Evolutionary conservation across 2,797 vertebrate species (phyloP), one percentile per base, ranked within the genome.

Genomic region (Brachyrhaphis roseni): DNA sequence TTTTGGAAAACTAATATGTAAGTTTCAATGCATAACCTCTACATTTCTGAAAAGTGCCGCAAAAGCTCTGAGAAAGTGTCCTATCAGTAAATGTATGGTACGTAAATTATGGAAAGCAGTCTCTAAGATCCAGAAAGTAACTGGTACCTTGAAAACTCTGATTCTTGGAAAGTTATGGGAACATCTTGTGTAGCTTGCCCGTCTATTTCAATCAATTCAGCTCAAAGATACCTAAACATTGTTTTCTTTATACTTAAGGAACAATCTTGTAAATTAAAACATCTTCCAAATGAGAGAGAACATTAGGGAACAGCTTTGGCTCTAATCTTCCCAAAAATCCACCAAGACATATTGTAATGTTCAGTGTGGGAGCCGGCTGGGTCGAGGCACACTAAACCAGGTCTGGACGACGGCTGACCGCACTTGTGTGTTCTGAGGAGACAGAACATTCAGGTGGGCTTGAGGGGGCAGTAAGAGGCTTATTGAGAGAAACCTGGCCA

Each of bases 401-500:
- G 87, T 91, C 92, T 92, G 86, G 79, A 88, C 62, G 1, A 51
- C 78, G 85, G 87, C 87, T 86, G 77, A 46, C 77, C 43, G 16
- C 81, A 85, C 84, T 66, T 84, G 82, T 91, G 91, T 87, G 82
- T 89, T 88, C 77, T 74, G 49, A 85, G 76, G 80, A 90, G 36
- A 86, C 87, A 86, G 84, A 93, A 91, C 84, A 88, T 93, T 87
- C 88, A 87, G 81, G 88, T 87, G 83, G 91, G 90, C 90, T 77
- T n/a, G 66, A 75, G 84, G 79, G 84, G 79, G 79, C 5, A 8
- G 47, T 92, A 93, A 94, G 92, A 92, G 75, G 93, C 90, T 95
- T 81, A 87, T 39, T 85, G 84, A 16, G 81, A 87, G 85, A 87
- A 87, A 90, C 83, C 85, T 87, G 84, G 83, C 75, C 82, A 80